A percentile compares a stretch with the other conserved stretches of the same genome.
These are phyloP conservation scores for Crocodylus rhombifer DNA, from an alignment of 2,797 vertebrate species.

Conservation along the genomic window DNA sequence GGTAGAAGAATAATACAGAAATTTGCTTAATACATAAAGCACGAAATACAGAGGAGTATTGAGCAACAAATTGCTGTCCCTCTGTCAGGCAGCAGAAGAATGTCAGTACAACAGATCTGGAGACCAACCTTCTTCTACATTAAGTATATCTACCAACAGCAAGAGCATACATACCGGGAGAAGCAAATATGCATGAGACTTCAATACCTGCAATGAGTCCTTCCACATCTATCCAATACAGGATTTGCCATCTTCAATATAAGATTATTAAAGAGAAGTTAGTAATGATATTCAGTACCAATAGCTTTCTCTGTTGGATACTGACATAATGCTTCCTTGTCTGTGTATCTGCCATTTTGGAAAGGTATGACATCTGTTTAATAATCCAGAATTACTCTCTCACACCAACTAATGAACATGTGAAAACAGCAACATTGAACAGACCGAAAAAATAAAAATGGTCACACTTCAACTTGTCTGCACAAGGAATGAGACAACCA, in stretches of 20 bases:
- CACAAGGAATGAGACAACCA: neutral
- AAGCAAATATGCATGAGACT: neutral
- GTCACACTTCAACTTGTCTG: neutral
- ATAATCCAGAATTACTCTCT: neutral
- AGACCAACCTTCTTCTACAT: neutral
- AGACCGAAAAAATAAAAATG: neutral
- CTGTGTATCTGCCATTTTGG: neutral
- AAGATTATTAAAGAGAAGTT: neutral
- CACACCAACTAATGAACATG: neutral
- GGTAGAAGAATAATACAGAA: neutral
- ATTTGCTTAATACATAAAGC: neutral
- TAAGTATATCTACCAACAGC: neutral
- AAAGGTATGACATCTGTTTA: neutral
- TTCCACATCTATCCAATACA: neutral
- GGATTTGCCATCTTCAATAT: neutral
- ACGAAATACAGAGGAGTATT: neutral
- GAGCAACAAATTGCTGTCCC: neutral
- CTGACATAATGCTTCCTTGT: neutral
- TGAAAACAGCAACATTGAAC: neutral
- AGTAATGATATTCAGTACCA: neutral
- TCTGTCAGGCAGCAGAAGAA: neutral
- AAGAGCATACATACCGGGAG: neutral
- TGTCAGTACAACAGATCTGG: neutral
- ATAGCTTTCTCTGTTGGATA: neutral
- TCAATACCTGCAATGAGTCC: neutral